These are phyloP conservation scores for Oopsacas minuta DNA, from an alignment of 37 sponge, comb jelly and placozoan species.

Conservation along the genomic window DNA sequence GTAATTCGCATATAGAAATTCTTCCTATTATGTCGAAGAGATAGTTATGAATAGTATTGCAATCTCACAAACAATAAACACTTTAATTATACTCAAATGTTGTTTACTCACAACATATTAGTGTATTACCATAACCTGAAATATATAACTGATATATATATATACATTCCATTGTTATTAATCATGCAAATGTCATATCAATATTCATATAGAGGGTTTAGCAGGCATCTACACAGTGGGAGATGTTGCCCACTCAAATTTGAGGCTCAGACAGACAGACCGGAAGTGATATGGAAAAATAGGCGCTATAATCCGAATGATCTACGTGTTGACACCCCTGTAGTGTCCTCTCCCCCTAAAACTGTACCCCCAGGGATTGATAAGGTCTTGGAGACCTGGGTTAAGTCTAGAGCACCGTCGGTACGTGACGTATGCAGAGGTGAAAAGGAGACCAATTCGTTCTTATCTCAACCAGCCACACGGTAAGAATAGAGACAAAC, in stretches of 20 bases:
- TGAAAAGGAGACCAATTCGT: background rate
- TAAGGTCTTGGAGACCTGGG: background rate
- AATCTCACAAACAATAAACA: too few species aligned
- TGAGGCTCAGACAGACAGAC: background rate
- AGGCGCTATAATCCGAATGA: constrained; percentile 56
- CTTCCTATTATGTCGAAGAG: too few species aligned
- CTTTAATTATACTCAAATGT: too few species aligned
- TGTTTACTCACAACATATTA: too few species aligned
- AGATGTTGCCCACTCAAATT: background rate
- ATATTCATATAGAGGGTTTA: background rate
- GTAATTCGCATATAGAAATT: too few species aligned
- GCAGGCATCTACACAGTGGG: background rate
- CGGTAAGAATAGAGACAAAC: background rate
- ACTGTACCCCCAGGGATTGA: background rate
- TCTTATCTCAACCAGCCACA: background rate
- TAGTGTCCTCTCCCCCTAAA: constrained; percentile 2
- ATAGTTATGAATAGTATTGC: too few species aligned
- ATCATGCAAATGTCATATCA: too few species aligned
- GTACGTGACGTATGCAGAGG: background rate
- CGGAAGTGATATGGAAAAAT: constrained; percentile 43
- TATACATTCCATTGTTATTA: too few species aligned
- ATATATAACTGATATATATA: too few species aligned
- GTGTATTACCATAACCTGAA: too few species aligned
- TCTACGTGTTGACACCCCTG: constrained; percentile 34
- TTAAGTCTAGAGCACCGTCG: background rate